Base-by-base conservation (phyloP, 2,797 vertebrate genomes). In the Sebastes reedi region DNA sequence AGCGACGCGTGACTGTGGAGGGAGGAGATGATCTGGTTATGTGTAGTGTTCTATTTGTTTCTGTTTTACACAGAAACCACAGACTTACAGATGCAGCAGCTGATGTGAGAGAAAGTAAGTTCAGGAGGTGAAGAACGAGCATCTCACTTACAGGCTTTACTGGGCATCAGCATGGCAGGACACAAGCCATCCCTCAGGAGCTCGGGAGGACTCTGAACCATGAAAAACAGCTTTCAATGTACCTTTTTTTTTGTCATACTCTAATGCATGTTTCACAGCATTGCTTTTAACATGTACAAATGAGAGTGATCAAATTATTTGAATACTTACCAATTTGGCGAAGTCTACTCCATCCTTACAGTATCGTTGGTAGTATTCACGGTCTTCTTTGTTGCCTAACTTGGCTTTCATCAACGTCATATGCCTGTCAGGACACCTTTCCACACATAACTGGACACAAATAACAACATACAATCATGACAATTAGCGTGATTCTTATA, bases 161-260 rank as follows among this genome's bases (percentile, higher is more conserved):
- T 99, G 83, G 97, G 97, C 34, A 94, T 95, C 69, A 99, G 83
- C 91, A 98, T 94, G 8, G 96, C 92, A 0, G 98, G 98, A 72
- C 98, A 99, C 29, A 96, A 91, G 9, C 58, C 86, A 27, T 97
- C 94, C 73, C 27, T 95, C 67, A 99, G 93, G 79, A 98, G 92
- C 85, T 96, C 82, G 0, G 88, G 2, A 24, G 84, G 3, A 5
- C 60, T 82, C 98, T 99, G 83, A 24, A 77, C 14, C 58, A 93
- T 16, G 59, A 3, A 69, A 75, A 74, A 68, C 27, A 72, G 16
- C 25, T 5, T 59, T 79, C 22, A 46, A 14, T 68, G 5, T 16
- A 24, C 11, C 20, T 62, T 67, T 16, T 39, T 27, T 27, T 68
- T 2, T 32, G 2, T 34, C 8, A 25, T 20, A 24, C 2, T 36